These are phyloP conservation scores for Neodon shergylaensis DNA, from an alignment of 2,113 vertebrate genomes.

Conservation along the genomic window DNA sequence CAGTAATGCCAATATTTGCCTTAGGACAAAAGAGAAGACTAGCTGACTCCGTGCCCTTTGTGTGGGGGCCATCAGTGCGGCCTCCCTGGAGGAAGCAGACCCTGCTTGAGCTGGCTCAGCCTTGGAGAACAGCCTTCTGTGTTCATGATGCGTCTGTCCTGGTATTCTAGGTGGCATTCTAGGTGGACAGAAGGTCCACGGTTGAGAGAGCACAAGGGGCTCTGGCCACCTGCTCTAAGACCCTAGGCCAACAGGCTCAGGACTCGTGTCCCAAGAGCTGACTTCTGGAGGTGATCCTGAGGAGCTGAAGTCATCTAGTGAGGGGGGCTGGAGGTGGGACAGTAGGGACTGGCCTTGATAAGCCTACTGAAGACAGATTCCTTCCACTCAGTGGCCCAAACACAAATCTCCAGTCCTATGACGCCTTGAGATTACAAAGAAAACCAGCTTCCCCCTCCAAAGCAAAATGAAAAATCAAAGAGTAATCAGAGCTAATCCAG, in stretches of 20 bases:
- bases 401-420: constrained; percentile 37
- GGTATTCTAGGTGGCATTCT: neutral
- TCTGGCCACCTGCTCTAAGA: neutral
- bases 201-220: neutral
- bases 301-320: neutral
- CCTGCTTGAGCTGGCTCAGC: neutral
- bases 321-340: neutral
- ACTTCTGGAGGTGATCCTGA: neutral
- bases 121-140: neutral
- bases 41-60: neutral
- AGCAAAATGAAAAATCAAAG: constrained; percentile 16
- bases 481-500: constrained; percentile 25
- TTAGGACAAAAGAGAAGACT: neutral
- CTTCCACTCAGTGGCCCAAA: neutral
- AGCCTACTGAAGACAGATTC: neutral
- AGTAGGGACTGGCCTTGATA: neutral
- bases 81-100: neutral
- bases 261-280: neutral
- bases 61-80: accelerated
- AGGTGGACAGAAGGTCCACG: neutral
- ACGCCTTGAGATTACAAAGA: constrained; percentile 69
- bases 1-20: neutral
- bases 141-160: neutral
- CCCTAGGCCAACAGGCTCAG: neutral
- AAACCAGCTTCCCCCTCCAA: constrained; percentile 39